A percentile compares a stretch with the other conserved stretches of the same genome.
These are phyloP conservation scores for Cistogaster globosa DNA, from an alignment of 2,888 invertebrate genomes.

Conservation along the genomic window DNA sequence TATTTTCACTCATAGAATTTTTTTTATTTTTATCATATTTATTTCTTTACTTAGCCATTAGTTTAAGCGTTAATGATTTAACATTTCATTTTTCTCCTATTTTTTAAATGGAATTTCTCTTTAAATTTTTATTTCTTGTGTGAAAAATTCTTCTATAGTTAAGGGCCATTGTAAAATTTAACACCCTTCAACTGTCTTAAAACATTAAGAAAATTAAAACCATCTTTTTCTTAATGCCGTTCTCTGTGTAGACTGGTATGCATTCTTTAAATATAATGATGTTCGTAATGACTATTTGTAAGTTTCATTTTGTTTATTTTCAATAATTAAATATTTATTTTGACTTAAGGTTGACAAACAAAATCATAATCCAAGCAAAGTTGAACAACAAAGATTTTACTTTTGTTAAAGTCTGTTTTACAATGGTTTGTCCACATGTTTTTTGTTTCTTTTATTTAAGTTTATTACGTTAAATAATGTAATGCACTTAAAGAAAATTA, in stretches of 20 bases:
- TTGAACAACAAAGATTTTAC: not conserved
- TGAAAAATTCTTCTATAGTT: constrained; percentile 21
- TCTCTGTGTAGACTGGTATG: too few relatives aligned
- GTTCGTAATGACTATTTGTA: constrained; percentile 60
- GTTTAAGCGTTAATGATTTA: constrained; percentile 36
- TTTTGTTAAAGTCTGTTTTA: not conserved
- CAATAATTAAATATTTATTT: constrained; percentile 72
- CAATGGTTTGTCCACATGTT: constrained; percentile 11
- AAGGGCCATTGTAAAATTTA: constrained; percentile 37
- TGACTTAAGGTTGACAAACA: constrained; percentile 80
- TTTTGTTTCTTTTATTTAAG: constrained; percentile 6
- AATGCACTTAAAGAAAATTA: constrained; percentile 2
- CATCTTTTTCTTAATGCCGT: not conserved
- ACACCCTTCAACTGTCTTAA: constrained; percentile 44
- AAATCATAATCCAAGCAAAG: constrained; percentile 72
- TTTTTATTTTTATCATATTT: too few relatives aligned
- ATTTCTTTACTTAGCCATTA: constrained; percentile 20
- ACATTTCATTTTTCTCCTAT: constrained; percentile 37
- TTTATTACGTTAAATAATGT: not conserved
- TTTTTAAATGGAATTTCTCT: constrained; percentile 18
- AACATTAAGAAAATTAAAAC: constrained; percentile 15
- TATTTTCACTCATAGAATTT: too few relatives aligned
- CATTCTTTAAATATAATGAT: constrained; percentile 15
- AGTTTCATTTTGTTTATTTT: constrained; percentile 62
- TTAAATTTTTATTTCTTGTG: too few relatives aligned